These are phyloP conservation scores for Cerastoderma edule DNA, from an alignment of 2,888 invertebrate species.

Conservation along the genomic window DNA sequence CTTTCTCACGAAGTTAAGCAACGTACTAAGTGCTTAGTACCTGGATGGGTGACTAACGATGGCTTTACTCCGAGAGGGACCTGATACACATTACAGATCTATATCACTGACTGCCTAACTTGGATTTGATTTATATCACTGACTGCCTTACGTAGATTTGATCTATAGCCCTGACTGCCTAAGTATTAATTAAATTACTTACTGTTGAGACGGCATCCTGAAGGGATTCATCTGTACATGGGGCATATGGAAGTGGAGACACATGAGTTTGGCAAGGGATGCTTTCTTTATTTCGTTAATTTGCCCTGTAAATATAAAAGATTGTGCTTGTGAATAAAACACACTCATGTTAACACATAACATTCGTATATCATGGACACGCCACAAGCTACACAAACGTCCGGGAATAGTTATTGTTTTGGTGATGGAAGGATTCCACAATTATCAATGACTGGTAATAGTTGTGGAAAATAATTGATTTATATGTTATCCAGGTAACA, in stretches of 20 bases:
- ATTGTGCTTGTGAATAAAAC: too few relatives aligned
- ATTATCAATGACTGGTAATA: too few relatives aligned
- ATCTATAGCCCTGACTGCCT: background rate
- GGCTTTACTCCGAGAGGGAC: background rate
- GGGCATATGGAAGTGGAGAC: slow-evolving; percentile 83
- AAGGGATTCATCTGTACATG: slow-evolving; percentile 62
- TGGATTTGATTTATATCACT: background rate
- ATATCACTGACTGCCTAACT: background rate
- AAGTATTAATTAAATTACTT: slow-evolving; percentile 13
- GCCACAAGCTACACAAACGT: too few relatives aligned
- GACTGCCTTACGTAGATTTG: background rate
- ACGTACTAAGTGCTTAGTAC: too few relatives aligned
- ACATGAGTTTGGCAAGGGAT: slow-evolving; percentile 92
- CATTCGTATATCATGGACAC: too few relatives aligned
- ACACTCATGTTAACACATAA: too few relatives aligned
- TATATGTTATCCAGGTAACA: too few relatives aligned
- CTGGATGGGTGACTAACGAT: background rate
- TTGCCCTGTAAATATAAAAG: slow-evolving; percentile 87
- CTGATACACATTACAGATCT: background rate
- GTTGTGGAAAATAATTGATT: too few relatives aligned
- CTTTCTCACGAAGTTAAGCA: too few relatives aligned
- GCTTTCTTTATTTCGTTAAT: slow-evolving; percentile 92
- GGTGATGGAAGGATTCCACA: too few relatives aligned
- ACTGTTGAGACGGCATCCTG: slow-evolving; percentile 54
- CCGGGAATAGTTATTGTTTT: too few relatives aligned